Conservation (phyloP, 2,113 vertebrate genomes). For the Pholis gunnellus region DNA sequence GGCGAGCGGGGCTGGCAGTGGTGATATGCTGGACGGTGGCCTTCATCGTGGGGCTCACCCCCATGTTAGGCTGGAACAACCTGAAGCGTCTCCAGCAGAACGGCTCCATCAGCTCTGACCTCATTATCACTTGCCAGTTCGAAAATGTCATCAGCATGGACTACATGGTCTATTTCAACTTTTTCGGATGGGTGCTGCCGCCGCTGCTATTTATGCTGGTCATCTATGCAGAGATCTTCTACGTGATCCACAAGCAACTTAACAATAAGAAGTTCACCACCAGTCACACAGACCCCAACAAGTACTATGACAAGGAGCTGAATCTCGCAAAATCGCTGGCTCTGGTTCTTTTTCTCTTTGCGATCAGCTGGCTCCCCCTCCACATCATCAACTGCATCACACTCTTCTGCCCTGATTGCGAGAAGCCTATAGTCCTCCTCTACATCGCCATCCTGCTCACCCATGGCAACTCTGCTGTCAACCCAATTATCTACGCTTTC, state of each 20-base stretch:
- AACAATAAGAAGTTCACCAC: conserved; percentile 93
- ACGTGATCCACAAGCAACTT: conserved; percentile 97
- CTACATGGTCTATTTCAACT: conserved; percentile 99
- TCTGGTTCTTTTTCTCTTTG: conserved; percentile 95
- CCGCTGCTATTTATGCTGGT: conserved; percentile 93
- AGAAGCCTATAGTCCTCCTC: conserved; percentile 86
- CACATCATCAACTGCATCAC: conserved; percentile 96
- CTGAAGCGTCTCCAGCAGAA: conserved; percentile 80
- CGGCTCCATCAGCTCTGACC: conserved; percentile 79
- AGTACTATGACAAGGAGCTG: conserved; percentile 96
- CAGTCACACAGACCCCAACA: conserved; percentile 89
- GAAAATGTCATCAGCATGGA: conserved; percentile 99
- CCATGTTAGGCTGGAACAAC: conserved; percentile 98
- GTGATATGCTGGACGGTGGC: conserved; percentile 92
- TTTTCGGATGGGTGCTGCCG: conserved; percentile 96
- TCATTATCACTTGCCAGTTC: conserved; percentile 91
- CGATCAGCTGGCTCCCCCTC: conserved; percentile 95
- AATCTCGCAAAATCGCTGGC: conserved; percentile 96
- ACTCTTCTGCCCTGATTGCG: conserved; percentile 90
- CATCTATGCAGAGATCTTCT: conserved; percentile 97
- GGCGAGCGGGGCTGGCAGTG: conserved; percentile 89
- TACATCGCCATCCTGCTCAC: conserved; percentile 95
- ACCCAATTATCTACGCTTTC: conserved; percentile 96
- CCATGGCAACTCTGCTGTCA: conserved; percentile 97
- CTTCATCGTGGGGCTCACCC: conserved; percentile 92